phyloP scores from a whole-genome alignment of 2,797 vertebrate genomes.

The Diglossa cyanea region DNA sequence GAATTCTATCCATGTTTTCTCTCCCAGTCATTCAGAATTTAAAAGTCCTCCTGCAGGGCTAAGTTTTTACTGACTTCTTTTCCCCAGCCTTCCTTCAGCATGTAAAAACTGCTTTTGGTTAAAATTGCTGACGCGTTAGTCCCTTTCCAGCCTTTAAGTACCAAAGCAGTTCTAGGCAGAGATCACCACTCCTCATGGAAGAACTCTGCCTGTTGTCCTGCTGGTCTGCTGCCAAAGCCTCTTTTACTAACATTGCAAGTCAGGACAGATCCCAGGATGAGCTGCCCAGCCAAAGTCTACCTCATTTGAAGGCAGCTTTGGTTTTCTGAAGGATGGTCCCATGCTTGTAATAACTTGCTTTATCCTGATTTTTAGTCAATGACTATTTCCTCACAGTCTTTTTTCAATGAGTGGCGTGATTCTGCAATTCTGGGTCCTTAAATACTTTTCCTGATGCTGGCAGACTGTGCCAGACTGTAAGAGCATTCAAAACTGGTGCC shows the following conservation, averaged over 20 bases:
- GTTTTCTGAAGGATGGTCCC: conserved; percentile 6
- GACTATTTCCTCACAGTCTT: background rate
- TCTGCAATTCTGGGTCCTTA: background rate
- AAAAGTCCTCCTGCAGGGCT: background rate
- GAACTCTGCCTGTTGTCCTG: background rate
- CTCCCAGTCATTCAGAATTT: background rate
- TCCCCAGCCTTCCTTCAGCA: background rate
- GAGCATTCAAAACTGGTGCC: background rate
- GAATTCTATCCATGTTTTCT: background rate
- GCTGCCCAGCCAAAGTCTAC: background rate
- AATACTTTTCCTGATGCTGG: conserved; percentile 7
- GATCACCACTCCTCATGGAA: background rate
- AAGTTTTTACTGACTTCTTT: background rate
- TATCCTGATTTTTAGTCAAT: background rate
- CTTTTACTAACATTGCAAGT: background rate
- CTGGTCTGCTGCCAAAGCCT: background rate
- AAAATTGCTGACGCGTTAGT: background rate
- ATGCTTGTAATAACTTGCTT: background rate
- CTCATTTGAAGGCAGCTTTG: background rate
- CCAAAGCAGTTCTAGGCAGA: background rate
- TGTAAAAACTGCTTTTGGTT: background rate
- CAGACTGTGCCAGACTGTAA: background rate
- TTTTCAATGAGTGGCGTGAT: background rate
- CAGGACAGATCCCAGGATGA: background rate
- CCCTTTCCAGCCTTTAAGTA: background rate